Percentiles rank a stretch among this genome's conserved stretches.
phyloP scores from a whole-genome alignment of 2,797 vertebrate genomes.

The Gila robusta region DNA sequence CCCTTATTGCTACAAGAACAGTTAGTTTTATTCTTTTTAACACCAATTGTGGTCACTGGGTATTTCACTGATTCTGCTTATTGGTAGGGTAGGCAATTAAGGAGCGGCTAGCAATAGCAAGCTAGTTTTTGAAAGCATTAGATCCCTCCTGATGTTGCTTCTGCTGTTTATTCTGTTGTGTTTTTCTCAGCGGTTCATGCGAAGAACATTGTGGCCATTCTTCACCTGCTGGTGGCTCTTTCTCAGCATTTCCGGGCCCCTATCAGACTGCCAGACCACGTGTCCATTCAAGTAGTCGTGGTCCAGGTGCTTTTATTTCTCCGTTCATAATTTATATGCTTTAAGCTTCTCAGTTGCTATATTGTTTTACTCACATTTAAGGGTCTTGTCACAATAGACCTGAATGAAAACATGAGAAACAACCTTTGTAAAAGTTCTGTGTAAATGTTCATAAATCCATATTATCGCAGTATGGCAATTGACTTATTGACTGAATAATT shows the following conservation, averaged over 20 bases:
- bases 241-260: conserved; percentile 97
- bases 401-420: not conserved
- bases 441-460: not conserved
- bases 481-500: not conserved
- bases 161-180: not conserved
- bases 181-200: conserved; percentile 87
- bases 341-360: not conserved
- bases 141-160: not conserved
- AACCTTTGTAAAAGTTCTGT: not conserved
- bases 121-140: too few species aligned
- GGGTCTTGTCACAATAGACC: not conserved
- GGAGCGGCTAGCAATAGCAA: too few species aligned
- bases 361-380: not conserved
- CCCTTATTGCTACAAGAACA: not conserved
- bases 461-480: not conserved
- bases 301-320: conserved; percentile 83
- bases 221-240: conserved; percentile 94
- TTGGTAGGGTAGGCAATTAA: not conserved
- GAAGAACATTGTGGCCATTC: conserved; percentile 95
- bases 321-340: not conserved
- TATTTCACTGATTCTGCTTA: not conserved
- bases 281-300: conserved; percentile 96
- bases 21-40: not conserved
- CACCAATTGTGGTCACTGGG: too few species aligned
- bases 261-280: conserved; percentile 94